Evolutionary conservation across 2,797 vertebrate species (phyloP).

Genomic region (Macropus fuliginosus): DNA sequence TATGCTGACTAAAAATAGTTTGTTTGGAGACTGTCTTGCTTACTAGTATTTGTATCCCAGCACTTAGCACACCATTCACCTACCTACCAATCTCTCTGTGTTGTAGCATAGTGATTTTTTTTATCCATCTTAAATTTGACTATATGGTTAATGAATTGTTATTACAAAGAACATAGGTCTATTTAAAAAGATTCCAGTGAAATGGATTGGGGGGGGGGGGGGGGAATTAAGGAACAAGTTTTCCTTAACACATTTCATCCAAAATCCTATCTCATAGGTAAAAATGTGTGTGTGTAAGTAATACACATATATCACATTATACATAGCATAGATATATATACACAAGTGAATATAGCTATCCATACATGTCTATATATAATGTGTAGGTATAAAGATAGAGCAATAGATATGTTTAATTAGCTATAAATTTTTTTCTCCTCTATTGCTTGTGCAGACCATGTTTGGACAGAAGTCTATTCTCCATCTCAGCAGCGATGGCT

Average conservation of each 20-base stretch:
- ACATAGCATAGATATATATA: not conserved
- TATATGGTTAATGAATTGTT: not conserved
- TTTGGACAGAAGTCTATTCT: conserved; percentile 98
- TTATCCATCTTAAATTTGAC: conserved; percentile 28
- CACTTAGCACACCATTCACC: not conserved
- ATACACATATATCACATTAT: not conserved
- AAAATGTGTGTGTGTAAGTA: not conserved
- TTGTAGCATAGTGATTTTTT: not conserved
- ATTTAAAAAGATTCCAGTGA: conserved; percentile 45
- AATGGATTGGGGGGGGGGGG: not conserved
- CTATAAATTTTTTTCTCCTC: conserved; percentile 25
- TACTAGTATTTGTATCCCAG: not conserved
- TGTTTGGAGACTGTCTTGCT: not conserved
- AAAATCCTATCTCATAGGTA: not conserved
- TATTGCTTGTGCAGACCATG: conserved; percentile 87
- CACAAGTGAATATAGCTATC: not conserved
- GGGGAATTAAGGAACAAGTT: not conserved
- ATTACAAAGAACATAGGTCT: not conserved
- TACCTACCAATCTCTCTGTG: not conserved
- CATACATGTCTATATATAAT: not conserved
- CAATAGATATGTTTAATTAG: not conserved
- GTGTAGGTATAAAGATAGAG: not conserved
- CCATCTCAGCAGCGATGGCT: conserved; percentile 94
- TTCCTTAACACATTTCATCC: not conserved
- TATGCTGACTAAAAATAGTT: not conserved